Conservation (phyloP, 2,888 invertebrate genomes). For the Athalia rosae region DNA sequence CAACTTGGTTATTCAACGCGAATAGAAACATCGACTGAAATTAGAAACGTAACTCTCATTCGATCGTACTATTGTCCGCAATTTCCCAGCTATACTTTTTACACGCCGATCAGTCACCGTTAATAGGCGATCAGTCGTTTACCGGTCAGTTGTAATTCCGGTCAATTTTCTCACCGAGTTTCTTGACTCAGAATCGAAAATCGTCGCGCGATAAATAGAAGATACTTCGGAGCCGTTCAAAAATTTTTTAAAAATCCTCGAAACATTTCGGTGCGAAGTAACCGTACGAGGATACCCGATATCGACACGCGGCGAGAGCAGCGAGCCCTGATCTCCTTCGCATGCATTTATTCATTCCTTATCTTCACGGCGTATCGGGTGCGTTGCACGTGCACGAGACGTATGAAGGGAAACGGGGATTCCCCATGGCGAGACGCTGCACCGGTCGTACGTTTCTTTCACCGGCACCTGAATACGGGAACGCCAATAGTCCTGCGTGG, state of each 20-base stretch:
- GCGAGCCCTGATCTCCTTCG: conserved; percentile 6
- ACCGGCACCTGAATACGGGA: conserved; percentile 27
- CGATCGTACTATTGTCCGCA: neutral
- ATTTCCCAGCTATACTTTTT: neutral
- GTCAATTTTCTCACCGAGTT: too few species aligned
- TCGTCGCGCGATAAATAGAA: too few species aligned
- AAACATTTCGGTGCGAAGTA: too few species aligned
- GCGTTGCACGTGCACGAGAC: neutral
- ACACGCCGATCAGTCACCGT: neutral
- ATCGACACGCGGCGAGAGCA: conserved; percentile 1
- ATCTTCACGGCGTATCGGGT: neutral
- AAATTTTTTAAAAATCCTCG: too few species aligned
- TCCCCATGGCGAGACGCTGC: neutral
- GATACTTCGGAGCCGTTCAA: too few species aligned
- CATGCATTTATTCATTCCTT: neutral
- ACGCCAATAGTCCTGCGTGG: conserved; percentile 41
- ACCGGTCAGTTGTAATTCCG: too few species aligned
- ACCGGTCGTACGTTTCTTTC: conserved; percentile 21
- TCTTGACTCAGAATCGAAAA: too few species aligned
- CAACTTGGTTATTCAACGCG: conserved; percentile 20
- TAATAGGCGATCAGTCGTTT: neutral
- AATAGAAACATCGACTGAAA: neutral
- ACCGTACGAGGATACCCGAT: neutral
- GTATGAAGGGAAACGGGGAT: neutral
- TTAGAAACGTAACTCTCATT: conserved; percentile 24